phyloP scores from a whole-genome alignment of 2,113 vertebrate species.

The Martes martes region DNA sequence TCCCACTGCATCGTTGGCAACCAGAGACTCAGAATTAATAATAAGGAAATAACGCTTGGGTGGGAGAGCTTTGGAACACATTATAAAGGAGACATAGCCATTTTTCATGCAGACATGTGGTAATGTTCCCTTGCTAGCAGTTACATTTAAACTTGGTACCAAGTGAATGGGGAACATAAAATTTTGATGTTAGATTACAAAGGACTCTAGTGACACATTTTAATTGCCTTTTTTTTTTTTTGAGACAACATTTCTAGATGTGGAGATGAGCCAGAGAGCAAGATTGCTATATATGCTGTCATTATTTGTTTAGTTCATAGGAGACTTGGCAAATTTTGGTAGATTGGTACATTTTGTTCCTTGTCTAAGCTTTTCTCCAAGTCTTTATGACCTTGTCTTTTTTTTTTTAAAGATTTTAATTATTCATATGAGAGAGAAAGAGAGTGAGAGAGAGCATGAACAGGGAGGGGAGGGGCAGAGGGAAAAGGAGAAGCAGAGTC shows the following conservation, averaged over 20 bases:
- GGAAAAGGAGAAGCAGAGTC: too few species aligned
- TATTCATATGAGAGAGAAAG: too few species aligned
- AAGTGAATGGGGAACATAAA: conserved; percentile 54
- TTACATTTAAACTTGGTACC: conserved; percentile 45
- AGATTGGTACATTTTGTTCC: background rate
- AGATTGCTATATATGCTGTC: background rate
- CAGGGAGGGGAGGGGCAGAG: too few species aligned
- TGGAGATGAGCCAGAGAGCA: background rate
- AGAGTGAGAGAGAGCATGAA: too few species aligned
- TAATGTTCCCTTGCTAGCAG: conserved; percentile 48
- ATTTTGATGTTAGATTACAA: conserved; percentile 50
- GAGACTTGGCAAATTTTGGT: background rate
- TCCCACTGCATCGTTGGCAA: background rate
- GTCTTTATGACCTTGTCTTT: background rate
- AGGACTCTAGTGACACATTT: background rate
- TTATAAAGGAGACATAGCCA: conserved; percentile 13
- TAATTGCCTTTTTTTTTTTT: background rate
- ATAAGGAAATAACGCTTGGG: conserved; percentile 25
- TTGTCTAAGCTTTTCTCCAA: background rate
- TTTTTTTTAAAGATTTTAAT: too few species aligned
- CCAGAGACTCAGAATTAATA: conserved; percentile 56
- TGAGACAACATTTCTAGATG: background rate
- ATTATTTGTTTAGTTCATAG: background rate
- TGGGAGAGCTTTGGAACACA: conserved; percentile 1
- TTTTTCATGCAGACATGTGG: conserved; percentile 40